Percentiles rank a stretch among this genome's conserved stretches.
phyloP scores from a whole-genome alignment of 1,140 invertebrate genomes.

The Drosophila ficusphila region DNA sequence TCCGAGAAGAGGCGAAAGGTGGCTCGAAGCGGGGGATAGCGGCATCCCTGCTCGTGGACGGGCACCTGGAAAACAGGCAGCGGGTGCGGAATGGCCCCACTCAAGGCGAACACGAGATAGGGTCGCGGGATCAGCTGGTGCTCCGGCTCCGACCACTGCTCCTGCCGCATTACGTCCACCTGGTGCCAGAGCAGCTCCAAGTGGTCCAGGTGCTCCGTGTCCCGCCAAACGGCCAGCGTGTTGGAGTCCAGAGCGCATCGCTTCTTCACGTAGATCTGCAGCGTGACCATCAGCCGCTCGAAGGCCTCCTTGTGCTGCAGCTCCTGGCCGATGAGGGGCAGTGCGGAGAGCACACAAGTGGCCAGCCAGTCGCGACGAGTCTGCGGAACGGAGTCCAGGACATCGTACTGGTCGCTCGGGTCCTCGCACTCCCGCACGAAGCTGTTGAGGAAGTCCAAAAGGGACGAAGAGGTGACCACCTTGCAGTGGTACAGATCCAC shows the following conservation, averaged over 20 bases:
- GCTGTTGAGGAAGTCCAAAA: slow-evolving; percentile 94
- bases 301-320: slow-evolving; percentile 97
- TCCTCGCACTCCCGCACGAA: slow-evolving; percentile 96
- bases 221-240: slow-evolving; percentile 91
- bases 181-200: slow-evolving; percentile 98
- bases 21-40: slow-evolving; percentile 94
- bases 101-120: slow-evolving; percentile 97
- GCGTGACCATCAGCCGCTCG: slow-evolving; percentile 93
- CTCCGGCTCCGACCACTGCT: slow-evolving; percentile 94
- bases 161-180: slow-evolving; percentile 93
- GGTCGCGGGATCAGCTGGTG: slow-evolving; percentile 95
- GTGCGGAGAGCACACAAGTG: slow-evolving; percentile 94
- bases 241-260: slow-evolving; percentile 93
- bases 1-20: slow-evolving; percentile 94
- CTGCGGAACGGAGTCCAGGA: slow-evolving; percentile 87
- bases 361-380: slow-evolving; percentile 97
- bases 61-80: slow-evolving; percentile 93
- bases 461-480: slow-evolving; percentile 95
- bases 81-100: slow-evolving; percentile 97
- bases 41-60: slow-evolving; percentile 90
- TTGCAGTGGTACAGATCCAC: slow-evolving; percentile 98
- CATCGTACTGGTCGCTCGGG: slow-evolving; percentile 86
- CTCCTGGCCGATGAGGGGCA: slow-evolving; percentile 98
- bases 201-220: slow-evolving; percentile 94
- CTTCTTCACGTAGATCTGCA: slow-evolving; percentile 97